A percentile compares a stretch with the other conserved stretches of the same genome.
These are phyloP conservation scores for Neosilurus mollespiculum DNA, from an alignment of 2,797 vertebrate genomes.

Conservation along the genomic window DNA sequence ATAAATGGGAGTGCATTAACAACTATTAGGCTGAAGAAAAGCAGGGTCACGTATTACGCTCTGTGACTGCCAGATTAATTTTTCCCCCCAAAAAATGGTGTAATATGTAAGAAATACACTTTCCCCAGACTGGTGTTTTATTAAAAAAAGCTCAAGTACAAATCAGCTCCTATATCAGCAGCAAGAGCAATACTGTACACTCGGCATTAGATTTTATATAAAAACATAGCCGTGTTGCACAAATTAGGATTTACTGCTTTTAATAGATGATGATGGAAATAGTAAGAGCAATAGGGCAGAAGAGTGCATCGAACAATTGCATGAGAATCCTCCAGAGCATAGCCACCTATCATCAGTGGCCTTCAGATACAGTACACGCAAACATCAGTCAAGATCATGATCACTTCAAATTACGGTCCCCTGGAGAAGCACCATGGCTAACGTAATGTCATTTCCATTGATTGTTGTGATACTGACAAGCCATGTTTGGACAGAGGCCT, in stretches of 20 bases:
- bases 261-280: constrained; percentile 40
- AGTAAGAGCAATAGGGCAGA: constrained; percentile 18
- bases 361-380: constrained; percentile 37
- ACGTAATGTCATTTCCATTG: constrained; percentile 54
- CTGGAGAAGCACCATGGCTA: constrained; percentile 50
- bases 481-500: constrained; percentile 42
- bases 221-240: not conserved
- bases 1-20: constrained; percentile 47
- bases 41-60: not conserved
- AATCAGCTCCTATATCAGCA: not conserved
- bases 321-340: constrained; percentile 43
- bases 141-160: not conserved
- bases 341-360: constrained; percentile 55
- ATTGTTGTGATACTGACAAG: constrained; percentile 52
- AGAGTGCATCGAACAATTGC: constrained; percentile 33
- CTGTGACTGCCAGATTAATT: not conserved
- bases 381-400: constrained; percentile 54
- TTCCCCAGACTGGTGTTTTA: not conserved
- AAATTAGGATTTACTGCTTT: constrained; percentile 17
- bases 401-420: constrained; percentile 55
- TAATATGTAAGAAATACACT: not conserved
- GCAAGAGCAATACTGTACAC: constrained; percentile 2
- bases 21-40: constrained; percentile 25
- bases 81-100: not conserved
- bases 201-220: not conserved